Evolutionary conservation across 1,140 invertebrate genomes (phyloP), one percentile per base, ranked within the genome.

Genomic region (Probaryconus sp.): DNA sequence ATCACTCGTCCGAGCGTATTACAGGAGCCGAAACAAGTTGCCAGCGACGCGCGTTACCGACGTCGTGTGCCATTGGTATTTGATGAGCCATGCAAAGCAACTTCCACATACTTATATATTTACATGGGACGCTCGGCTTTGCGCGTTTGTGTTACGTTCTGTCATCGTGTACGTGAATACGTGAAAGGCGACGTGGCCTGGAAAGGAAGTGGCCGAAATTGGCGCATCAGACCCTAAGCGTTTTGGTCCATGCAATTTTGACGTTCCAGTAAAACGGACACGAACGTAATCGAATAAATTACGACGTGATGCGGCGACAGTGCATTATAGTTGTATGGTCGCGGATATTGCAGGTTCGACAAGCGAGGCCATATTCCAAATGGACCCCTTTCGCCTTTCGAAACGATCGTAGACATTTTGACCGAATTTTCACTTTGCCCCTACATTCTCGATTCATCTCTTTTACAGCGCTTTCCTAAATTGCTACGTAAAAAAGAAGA

Each of bases 281-380:
- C 28, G 56, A 40, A 61, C 43, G 56, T 61, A 61, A 61, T 61
- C 56, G 45, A 61, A 50, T 61, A 61, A 61, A 61, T 61, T 61
- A 50, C 45, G 18, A 48, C 9, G 21, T 6, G 31, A 45, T 31
- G 31, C 42, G 24, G 5, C 24, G 13, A 31, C 28, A 33, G 18
- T 60, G 56, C 33, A 47, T 60, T 48, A 60, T 20, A 48, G 13
- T 38, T 60, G 17, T 10, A 18, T 35, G 50, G 14, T 11, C 16
- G 16, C 51, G 21, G 51, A 43, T 56, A 43, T 31, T 33, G 26
- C 13, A n/a, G 6, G 13, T 33, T 30, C 38, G 26, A 31, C 26
- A 3, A 33, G 11, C 13, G 16, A 11, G 24, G 33, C 31, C 5
- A 50, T 13, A 24, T 9, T 14, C 10, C n/a, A n/a, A n/a, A n/a